Percentiles rank a stretch among this genome's conserved stretches.
phyloP scores from a whole-genome alignment of 2,113 vertebrate species.

The Lamprologus sp. region DNA sequence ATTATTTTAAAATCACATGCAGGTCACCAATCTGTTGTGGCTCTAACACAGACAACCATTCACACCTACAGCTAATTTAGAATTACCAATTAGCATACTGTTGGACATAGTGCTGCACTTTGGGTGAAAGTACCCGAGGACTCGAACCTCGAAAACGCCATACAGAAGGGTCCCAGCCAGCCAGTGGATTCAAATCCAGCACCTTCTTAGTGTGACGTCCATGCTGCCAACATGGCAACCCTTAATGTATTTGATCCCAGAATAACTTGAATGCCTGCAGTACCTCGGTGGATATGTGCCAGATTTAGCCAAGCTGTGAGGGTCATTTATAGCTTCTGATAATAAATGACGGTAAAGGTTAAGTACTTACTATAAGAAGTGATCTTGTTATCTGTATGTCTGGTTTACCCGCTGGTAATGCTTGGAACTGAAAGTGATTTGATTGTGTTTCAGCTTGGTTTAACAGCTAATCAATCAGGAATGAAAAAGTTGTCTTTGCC shows the following conservation, averaged over 20 bases:
- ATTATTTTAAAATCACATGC: neutral
- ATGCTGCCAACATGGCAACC: neutral
- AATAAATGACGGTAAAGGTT: conserved; percentile 29
- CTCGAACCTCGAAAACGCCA: neutral
- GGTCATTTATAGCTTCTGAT: conserved; percentile 19
- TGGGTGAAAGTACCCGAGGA: neutral
- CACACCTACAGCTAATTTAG: neutral
- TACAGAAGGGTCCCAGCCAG: neutral
- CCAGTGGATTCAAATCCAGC: neutral
- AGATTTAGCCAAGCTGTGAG: neutral
- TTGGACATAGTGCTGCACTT: neutral
- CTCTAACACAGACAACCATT: neutral
- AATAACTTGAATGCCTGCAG: neutral
- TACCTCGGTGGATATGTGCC: neutral
- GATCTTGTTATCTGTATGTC: neutral
- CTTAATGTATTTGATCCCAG: neutral
- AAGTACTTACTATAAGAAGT: conserved; percentile 22
- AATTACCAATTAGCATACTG: neutral
- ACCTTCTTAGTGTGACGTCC: neutral
- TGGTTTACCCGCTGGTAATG: neutral
- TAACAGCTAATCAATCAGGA: neutral
- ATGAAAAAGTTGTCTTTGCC: neutral
- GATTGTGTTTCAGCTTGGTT: neutral
- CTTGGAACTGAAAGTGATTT: neutral
- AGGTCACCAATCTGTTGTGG: neutral